phyloP scores from a whole-genome alignment of 2,888 invertebrate species.

The Synanthedon vespiformis region DNA sequence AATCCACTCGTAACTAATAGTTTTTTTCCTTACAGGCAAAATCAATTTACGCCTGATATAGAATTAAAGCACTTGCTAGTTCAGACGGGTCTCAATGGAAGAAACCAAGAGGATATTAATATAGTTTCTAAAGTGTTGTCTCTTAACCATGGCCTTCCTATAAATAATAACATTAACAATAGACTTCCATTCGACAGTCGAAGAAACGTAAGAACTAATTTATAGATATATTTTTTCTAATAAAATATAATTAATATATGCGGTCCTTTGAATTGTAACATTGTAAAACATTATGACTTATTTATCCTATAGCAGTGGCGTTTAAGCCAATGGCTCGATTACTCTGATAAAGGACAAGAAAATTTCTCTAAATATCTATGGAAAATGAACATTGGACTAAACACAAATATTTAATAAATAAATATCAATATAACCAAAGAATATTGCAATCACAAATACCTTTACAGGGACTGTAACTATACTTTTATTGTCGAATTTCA shows the following conservation, averaged over 20 bases:
- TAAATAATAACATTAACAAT: slow-evolving; percentile 51
- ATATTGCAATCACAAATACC: neutral
- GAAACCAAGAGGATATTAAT: slow-evolving; percentile 79
- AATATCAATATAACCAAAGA: neutral
- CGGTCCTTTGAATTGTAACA: neutral
- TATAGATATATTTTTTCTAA: neutral
- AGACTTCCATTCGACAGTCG: slow-evolving; percentile 54
- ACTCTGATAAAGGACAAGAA: too few species aligned
- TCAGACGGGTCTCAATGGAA: slow-evolving; percentile 75
- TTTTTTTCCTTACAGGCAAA: slow-evolving; percentile 43
- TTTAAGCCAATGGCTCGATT: too few species aligned
- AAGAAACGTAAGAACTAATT: slow-evolving; percentile 33
- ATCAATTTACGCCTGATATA: slow-evolving; percentile 51
- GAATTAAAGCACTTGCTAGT: slow-evolving; percentile 75
- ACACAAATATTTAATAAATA: neutral
- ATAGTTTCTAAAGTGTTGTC: slow-evolving; percentile 86
- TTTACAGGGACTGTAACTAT: neutral
- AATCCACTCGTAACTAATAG: slow-evolving; percentile 35
- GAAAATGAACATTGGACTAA: too few species aligned
- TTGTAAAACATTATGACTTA: too few species aligned
- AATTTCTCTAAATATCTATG: too few species aligned
- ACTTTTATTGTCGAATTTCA: too few species aligned
- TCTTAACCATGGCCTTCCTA: slow-evolving; percentile 78
- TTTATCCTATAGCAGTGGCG: too few species aligned
- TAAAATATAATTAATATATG: neutral